phyloP scores from a whole-genome alignment of 2,797 vertebrate genomes.

The Otus scops region DNA sequence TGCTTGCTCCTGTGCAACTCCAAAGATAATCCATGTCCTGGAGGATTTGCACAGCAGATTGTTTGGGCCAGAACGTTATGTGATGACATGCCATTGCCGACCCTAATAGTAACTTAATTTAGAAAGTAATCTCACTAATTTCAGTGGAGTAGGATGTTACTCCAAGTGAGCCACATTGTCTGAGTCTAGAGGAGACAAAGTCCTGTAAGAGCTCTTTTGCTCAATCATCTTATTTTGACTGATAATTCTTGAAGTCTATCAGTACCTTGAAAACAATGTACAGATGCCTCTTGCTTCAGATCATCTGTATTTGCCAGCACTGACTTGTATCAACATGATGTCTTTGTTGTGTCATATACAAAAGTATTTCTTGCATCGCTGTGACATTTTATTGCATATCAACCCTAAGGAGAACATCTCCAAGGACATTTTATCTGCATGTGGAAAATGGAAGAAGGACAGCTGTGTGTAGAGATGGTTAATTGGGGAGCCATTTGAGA shows the following conservation, averaged over 20 bases:
- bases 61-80: background rate
- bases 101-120: background rate
- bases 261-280: background rate
- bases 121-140: background rate
- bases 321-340: background rate
- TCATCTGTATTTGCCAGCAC: background rate
- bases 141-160: background rate
- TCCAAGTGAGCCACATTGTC: background rate
- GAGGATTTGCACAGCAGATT: background rate
- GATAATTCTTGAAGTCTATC: background rate
- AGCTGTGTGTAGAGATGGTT: background rate
- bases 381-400: background rate
- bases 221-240: background rate
- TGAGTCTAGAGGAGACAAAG: background rate
- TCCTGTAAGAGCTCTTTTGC: background rate
- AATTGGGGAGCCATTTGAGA: accelerated
- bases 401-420: background rate
- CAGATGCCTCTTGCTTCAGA: background rate
- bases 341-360: background rate
- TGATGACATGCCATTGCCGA: background rate
- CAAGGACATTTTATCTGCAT: background rate
- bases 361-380: background rate
- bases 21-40: background rate
- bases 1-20: background rate
- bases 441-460: background rate